Conservation (phyloP, 2,113 vertebrate species). For the Dendrocopos noguchii region DNA sequence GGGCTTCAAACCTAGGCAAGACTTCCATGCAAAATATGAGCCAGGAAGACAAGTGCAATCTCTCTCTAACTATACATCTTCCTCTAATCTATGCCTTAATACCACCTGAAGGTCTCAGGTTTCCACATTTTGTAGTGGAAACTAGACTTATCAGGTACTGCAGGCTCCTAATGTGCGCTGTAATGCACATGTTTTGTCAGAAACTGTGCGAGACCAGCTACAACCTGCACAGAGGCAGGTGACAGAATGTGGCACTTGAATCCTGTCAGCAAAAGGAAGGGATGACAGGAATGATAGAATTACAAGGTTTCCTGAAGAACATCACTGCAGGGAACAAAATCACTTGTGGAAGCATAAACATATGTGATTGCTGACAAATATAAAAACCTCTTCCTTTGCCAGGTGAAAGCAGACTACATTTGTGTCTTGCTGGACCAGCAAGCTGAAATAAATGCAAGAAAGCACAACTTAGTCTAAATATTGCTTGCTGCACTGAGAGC, state of each 20-base stretch:
- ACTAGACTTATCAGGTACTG: neutral
- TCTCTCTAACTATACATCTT: neutral
- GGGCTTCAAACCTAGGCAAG: neutral
- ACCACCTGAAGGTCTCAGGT: neutral
- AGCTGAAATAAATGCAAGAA: neutral
- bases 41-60: neutral
- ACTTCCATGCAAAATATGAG: neutral
- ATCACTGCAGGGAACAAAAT: neutral
- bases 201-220: fast-evolving
- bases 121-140: neutral
- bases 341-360: neutral
- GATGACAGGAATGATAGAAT: neutral
- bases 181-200: neutral
- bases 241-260: neutral
- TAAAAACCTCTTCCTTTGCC: neutral
- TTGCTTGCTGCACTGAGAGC: neutral
- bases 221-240: fast-evolving
- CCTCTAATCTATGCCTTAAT: neutral
- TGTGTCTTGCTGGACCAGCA: neutral
- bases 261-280: neutral
- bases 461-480: neutral
- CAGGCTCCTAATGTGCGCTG: neutral
- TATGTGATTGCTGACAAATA: neutral
- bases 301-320: neutral
- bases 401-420: neutral